Evolutionary conservation across 1,140 invertebrate genomes (phyloP).

Genomic region (Eriocheir sinensis): DNA sequence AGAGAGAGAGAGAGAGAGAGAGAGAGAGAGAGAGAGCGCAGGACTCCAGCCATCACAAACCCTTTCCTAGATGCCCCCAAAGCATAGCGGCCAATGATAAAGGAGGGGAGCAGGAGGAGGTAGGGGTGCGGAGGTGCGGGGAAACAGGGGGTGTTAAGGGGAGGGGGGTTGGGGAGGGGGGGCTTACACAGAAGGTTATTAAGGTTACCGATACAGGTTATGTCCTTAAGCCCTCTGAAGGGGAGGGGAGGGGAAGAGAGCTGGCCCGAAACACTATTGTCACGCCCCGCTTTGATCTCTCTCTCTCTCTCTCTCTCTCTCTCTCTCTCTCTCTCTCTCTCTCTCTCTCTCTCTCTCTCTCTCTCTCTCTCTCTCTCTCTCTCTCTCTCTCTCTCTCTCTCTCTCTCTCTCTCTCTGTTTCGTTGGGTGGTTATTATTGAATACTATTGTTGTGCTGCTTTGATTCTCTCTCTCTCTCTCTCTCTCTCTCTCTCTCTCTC

Average conservation of each 20-base stretch:
- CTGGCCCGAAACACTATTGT: not conserved
- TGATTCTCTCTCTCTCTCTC: no score
- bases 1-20: no score
- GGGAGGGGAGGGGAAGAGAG: not conserved
- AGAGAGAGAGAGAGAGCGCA: no score
- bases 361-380: slow-evolving; percentile 23
- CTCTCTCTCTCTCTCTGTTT: not conserved
- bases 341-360: not conserved
- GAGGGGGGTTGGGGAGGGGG: not conserved
- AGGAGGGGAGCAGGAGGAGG: not conserved
- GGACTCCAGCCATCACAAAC: no score
- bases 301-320: not conserved
- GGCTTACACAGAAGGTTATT: not conserved
- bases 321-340: not conserved
- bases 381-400: not conserved
- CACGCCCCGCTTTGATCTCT: not conserved
- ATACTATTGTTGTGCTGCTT: no score
- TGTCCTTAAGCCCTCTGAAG: no score
- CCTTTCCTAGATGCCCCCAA: no score
- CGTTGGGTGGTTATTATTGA: not conserved
- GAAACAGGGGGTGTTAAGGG: not conserved
- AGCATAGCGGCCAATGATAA: not conserved
- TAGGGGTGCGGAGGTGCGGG: no score
- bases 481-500: no score
- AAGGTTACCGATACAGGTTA: not conserved